Evolutionary conservation across 2,797 vertebrate species (phyloP).

Genomic region (Tenualosa thibaudeaui): DNA sequence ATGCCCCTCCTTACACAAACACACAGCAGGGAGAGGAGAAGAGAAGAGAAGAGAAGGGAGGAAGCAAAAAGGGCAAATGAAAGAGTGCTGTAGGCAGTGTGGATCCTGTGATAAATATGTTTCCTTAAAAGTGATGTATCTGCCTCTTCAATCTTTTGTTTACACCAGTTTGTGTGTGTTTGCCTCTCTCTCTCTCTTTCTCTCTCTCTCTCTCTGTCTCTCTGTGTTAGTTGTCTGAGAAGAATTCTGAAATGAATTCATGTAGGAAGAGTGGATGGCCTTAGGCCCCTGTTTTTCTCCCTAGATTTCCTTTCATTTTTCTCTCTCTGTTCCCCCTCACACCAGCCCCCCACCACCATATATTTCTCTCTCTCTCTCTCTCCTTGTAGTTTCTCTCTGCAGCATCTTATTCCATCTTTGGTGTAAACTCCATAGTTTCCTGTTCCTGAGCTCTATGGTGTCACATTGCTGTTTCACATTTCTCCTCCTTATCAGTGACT

Average conservation of each 20-base stretch:
- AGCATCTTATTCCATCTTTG: neutral
- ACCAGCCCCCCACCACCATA: neutral
- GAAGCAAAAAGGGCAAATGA: neutral
- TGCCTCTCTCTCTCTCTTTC: neutral
- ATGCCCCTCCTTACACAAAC: constrained; percentile 31
- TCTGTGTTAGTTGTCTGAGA: neutral
- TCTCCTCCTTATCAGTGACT: neutral
- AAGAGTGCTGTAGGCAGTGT: neutral
- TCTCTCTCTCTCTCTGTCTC: neutral
- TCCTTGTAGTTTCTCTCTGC: neutral
- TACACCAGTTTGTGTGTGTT: neutral
- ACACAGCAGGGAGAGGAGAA: constrained; percentile 25
- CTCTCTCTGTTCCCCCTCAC: neutral
- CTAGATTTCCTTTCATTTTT: neutral
- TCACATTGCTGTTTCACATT: neutral
- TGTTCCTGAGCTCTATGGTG: neutral
- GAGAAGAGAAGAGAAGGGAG: neutral
- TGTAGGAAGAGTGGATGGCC: neutral
- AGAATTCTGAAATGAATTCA: neutral
- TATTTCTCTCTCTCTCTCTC: neutral
- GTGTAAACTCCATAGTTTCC: neutral
- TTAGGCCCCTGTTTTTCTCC: neutral
- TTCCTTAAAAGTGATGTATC: constrained; percentile 16
- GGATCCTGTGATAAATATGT: neutral
- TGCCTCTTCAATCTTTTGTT: neutral